Conservation (phyloP, 2,113 vertebrate species). For the Sorex araneus region DNA sequence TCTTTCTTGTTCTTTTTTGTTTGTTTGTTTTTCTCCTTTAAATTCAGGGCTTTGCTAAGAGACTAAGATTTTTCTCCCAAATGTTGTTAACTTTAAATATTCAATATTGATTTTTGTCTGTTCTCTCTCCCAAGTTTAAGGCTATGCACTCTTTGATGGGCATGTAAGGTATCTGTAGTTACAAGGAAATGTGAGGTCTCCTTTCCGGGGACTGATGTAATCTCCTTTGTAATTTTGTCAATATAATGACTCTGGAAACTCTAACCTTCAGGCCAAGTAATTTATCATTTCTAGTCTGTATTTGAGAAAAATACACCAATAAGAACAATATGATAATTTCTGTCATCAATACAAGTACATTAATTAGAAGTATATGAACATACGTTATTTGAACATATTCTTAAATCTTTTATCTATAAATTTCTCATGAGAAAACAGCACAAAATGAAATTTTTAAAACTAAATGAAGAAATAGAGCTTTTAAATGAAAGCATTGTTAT, state of each 20-base stretch:
- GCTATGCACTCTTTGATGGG: constrained; percentile 27
- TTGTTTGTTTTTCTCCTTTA: constrained; percentile 18
- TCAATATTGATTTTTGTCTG: constrained; percentile 71
- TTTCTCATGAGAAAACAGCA: constrained; percentile 25
- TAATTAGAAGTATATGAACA: constrained; percentile 29
- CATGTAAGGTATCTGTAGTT: constrained; percentile 66
- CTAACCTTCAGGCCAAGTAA: constrained; percentile 55
- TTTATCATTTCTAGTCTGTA: constrained; percentile 8
- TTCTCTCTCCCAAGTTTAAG: constrained; percentile 65
- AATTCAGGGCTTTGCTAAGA: constrained; percentile 28
- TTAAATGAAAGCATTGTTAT: background rate
- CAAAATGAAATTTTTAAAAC: constrained; percentile 12
- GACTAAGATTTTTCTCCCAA: constrained; percentile 24
- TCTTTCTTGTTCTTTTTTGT: too few species aligned
- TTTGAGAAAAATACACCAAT: constrained; percentile 30
- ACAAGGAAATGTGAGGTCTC: constrained; percentile 59
- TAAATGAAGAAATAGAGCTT: background rate
- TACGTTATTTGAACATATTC: constrained; percentile 58
- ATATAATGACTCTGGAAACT: constrained; percentile 65
- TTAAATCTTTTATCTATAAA: constrained; percentile 7
- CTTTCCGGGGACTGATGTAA: constrained; percentile 47
- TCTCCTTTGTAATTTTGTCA: constrained; percentile 49
- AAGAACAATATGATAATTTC: background rate
- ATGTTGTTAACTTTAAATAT: constrained; percentile 70
- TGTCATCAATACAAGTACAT: background rate